Evolutionary conservation across 2,113 vertebrate species (phyloP).

Genomic region (Helogale parvula): DNA sequence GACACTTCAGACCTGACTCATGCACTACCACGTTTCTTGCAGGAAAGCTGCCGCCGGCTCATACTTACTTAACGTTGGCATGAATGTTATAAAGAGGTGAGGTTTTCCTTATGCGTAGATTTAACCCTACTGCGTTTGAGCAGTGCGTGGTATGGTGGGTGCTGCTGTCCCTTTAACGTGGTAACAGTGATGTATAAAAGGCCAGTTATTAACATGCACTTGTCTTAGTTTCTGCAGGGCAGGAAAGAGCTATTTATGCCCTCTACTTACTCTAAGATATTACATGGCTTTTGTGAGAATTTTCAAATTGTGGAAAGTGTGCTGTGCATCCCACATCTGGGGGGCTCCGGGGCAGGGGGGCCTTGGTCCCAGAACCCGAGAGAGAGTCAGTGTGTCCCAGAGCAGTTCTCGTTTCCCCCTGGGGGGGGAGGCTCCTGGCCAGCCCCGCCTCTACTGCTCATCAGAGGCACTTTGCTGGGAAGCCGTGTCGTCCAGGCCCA

Average conservation of each 20-base stretch:
- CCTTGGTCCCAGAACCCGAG: constrained; percentile 56
- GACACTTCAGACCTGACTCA: not conserved
- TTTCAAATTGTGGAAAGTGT: not conserved
- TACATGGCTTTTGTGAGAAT: constrained; percentile 33
- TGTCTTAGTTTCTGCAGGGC: not conserved
- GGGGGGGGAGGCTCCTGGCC: not conserved
- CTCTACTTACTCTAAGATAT: not conserved
- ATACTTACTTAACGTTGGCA: not conserved
- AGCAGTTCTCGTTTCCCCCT: not conserved
- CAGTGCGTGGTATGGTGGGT: rapidly evolving
- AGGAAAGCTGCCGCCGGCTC: not conserved
- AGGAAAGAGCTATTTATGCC: not conserved
- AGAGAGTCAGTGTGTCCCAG: not conserved
- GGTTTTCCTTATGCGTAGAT: not conserved
- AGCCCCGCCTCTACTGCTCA: not conserved
- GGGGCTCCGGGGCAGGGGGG: not conserved
- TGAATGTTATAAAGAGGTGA: not conserved
- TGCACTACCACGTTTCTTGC: not conserved
- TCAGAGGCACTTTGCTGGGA: constrained; percentile 74
- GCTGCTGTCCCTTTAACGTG: not conserved
- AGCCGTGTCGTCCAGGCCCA: constrained; percentile 76
- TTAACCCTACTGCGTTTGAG: not conserved
- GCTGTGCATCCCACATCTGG: rapidly evolving
- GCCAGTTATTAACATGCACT: not conserved
- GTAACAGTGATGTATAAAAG: not conserved